Evolutionary conservation across 2,113 vertebrate species (phyloP).

Genomic region (Sceloporus undulatus): DNA sequence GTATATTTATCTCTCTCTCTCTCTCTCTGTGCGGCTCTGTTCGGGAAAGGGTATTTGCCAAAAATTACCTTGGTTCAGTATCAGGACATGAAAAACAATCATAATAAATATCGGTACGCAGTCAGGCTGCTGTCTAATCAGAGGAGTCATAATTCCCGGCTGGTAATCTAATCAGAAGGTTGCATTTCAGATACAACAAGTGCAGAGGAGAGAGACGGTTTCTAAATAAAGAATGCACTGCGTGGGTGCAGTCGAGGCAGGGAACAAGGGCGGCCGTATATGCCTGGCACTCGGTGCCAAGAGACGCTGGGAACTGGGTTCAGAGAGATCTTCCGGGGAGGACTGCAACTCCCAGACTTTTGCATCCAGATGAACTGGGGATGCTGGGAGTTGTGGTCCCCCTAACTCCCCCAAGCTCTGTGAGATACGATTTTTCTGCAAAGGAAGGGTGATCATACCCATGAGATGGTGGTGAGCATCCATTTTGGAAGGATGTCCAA

Average conservation of each 20-base stretch:
- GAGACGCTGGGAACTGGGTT: neutral
- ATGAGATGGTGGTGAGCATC: too few species aligned
- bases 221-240: conserved; percentile 45
- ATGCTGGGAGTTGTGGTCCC: too few species aligned
- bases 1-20: conserved; percentile 51
- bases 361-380: too few species aligned
- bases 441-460: too few species aligned
- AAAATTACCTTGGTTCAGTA: neutral
- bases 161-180: conserved; percentile 53
- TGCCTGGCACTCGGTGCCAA: neutral
- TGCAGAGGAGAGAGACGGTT: neutral
- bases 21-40: neutral
- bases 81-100: conserved; percentile 1
- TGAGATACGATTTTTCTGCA: too few species aligned
- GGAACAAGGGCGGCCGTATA: neutral
- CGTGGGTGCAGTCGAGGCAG: neutral
- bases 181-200: conserved; percentile 34
- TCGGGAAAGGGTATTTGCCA: neutral
- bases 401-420: too few species aligned
- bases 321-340: neutral
- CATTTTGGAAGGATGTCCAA: too few species aligned
- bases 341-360: too few species aligned
- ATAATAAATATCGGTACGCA: conserved; percentile 31
- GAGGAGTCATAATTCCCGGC: conserved; percentile 62
- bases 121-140: conserved; percentile 63